Evolutionary conservation across 2,113 vertebrate species (phyloP).

Genomic region (Prietella phreatophila): DNA sequence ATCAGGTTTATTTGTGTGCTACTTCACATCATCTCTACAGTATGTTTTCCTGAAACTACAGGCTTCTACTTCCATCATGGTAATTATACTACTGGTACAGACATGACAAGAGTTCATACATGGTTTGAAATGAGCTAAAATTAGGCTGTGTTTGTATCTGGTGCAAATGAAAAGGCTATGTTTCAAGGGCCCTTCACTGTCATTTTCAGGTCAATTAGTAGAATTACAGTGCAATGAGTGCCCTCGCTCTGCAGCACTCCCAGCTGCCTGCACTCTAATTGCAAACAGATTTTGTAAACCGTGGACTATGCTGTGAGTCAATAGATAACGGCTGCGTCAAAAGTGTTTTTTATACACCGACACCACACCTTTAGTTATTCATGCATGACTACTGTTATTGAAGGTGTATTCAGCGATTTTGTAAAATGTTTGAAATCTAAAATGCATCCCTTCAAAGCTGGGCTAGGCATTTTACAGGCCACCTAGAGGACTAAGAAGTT

Average conservation of each 20-base stretch:
- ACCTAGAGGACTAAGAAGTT: neutral
- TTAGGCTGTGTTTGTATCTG: constrained; percentile 29
- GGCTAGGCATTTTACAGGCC: neutral
- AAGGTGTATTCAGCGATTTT: neutral
- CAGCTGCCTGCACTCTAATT: constrained; percentile 45
- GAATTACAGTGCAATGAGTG: constrained; percentile 40
- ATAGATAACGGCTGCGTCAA: constrained; percentile 38
- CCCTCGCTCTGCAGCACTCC: constrained; percentile 9
- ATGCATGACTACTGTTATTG: neutral
- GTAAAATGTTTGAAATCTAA: neutral
- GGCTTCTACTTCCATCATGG: neutral
- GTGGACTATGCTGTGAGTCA: constrained; percentile 36
- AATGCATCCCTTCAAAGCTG: neutral
- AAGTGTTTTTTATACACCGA: neutral
- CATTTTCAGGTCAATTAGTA: constrained; percentile 53
- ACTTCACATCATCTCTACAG: neutral
- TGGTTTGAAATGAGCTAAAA: constrained; percentile 21
- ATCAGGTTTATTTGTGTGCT: neutral
- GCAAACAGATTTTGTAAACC: constrained; percentile 47
- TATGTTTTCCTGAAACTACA: neutral
- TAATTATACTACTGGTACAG: neutral
- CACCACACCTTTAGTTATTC: neutral
- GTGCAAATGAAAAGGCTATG: constrained; percentile 19
- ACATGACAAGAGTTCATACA: constrained; percentile 1
- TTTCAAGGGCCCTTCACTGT: constrained; percentile 45